Evolutionary conservation across 2,797 vertebrate species (phyloP).

Genomic region (Premnoplex brunnescens): DNA sequence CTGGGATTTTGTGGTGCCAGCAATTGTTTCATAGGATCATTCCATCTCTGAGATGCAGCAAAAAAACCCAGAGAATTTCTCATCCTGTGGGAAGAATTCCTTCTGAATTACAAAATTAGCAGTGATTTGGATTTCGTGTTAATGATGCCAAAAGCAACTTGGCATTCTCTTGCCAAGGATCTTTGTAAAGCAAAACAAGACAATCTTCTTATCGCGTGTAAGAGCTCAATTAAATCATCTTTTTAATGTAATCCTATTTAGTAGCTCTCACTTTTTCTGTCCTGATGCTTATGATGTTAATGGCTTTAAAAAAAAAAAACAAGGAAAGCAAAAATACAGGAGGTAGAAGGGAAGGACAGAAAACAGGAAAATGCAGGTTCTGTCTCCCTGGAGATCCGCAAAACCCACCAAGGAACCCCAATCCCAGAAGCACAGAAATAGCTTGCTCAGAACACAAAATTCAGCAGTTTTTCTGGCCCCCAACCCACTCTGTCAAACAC

Average conservation of each 20-base stretch:
- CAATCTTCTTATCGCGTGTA: neutral
- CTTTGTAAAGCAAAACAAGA: neutral
- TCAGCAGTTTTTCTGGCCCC: neutral
- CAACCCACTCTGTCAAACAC: neutral
- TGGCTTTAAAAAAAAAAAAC: neutral
- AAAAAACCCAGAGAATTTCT: neutral
- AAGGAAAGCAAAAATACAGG: neutral
- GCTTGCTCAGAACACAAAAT: neutral
- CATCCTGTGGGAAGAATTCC: neutral
- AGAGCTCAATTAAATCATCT: conserved; percentile 32
- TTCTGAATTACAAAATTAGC: neutral
- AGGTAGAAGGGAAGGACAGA: neutral
- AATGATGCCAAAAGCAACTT: neutral
- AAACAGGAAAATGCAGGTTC: neutral
- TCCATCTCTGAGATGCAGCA: neutral
- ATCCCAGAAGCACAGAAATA: neutral
- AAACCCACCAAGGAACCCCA: neutral
- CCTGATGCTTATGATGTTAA: neutral
- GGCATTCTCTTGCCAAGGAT: neutral
- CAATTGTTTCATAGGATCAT: conserved; percentile 3
- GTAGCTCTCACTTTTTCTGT: neutral
- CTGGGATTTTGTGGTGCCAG: conserved; percentile 22
- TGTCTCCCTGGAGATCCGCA: neutral
- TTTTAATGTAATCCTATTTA: conserved; percentile 21
- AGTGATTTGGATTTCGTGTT: neutral